phyloP scores from a whole-genome alignment of 2,113 vertebrate species.

The Ptyas mucosa region DNA sequence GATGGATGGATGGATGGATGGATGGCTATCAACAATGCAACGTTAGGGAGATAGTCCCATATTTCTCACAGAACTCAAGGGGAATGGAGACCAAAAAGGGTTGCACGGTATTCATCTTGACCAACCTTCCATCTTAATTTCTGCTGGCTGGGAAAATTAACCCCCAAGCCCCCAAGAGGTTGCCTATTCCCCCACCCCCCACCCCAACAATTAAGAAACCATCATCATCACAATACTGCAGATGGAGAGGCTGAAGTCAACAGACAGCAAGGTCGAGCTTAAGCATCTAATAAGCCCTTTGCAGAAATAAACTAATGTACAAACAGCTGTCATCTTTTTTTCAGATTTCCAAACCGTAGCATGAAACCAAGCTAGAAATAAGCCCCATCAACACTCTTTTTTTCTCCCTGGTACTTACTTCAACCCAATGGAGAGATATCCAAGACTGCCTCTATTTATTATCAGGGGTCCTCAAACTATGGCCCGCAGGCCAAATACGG shows the following conservation, averaged over 20 bases:
- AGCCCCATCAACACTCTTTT: neutral
- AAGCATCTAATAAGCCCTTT: neutral
- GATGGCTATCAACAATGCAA: neutral
- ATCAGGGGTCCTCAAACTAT: no score
- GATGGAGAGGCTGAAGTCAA: neutral
- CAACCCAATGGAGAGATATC: neutral
- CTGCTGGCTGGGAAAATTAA: neutral
- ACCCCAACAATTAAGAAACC: neutral
- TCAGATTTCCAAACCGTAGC: neutral
- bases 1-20: neutral
- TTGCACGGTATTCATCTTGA: neutral
- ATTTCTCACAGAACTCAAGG: neutral
- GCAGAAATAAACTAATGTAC: neutral
- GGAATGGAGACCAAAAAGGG: neutral
- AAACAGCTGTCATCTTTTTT: neutral
- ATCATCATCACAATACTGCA: neutral
- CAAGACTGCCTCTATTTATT: neutral
- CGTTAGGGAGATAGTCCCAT: neutral
- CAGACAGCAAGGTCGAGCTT: neutral
- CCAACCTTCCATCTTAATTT: neutral
- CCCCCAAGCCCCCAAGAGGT: neutral
- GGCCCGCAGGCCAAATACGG: no score
- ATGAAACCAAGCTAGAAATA: neutral
- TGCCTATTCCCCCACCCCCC: neutral
- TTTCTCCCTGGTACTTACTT: neutral